Percentiles rank a stretch among this genome's conserved stretches.
Evolutionary conservation across 2,797 vertebrate species (phyloP).

Genomic region (Phoebastria nigripes): DNA sequence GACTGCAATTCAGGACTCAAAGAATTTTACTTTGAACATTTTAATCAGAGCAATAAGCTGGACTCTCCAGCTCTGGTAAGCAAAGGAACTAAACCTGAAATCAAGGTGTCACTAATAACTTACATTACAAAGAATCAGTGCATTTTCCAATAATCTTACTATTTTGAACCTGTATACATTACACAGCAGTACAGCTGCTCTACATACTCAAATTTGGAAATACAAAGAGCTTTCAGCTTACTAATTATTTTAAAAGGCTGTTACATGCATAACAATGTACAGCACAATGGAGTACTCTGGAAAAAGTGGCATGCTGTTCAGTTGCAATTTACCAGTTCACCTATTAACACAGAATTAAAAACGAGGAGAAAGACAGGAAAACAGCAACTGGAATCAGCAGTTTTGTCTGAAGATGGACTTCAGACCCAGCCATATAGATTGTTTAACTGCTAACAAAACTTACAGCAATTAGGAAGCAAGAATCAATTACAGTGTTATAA

Average conservation of each 20-base stretch:
- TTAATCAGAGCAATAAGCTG: background rate
- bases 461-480: background rate
- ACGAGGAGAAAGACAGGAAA: background rate
- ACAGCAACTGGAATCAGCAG: background rate
- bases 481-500: background rate
- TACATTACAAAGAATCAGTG: background rate
- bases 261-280: background rate
- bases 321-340: background rate
- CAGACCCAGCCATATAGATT: background rate
- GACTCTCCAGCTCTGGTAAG: background rate
- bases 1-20: background rate
- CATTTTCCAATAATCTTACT: background rate
- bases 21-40: background rate
- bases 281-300: background rate
- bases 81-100: background rate
- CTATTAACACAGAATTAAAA: background rate
- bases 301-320: background rate
- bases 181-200: background rate
- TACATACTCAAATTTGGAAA: background rate
- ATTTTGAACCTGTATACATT: background rate
- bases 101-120: background rate
- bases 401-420: background rate
- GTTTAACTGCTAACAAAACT: background rate
- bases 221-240: background rate
- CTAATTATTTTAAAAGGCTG: background rate